A percentile compares a stretch with the other conserved stretches of the same genome.
Evolutionary conservation across 2,113 vertebrate genomes (phyloP).

Genomic region (Tachycineta bicolor): DNA sequence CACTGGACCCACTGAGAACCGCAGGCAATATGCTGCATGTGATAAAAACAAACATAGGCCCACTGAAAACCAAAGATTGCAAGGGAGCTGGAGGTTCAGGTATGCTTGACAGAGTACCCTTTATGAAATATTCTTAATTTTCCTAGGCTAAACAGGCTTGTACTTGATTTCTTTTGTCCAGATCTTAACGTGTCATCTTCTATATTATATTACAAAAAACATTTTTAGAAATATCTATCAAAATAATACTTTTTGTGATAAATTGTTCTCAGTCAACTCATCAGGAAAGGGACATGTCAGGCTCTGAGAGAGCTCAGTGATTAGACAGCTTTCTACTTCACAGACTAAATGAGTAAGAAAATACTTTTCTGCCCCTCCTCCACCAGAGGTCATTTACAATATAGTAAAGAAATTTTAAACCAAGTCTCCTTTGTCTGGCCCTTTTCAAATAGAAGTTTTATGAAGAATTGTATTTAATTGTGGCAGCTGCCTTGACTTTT

Average conservation of each 20-base stretch:
- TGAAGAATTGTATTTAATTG: neutral
- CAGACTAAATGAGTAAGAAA: neutral
- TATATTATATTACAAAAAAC: neutral
- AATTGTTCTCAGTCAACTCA: accelerated
- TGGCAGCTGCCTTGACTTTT: neutral
- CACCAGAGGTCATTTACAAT: neutral
- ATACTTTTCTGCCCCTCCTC: neutral
- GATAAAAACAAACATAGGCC: neutral
- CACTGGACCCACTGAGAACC: neutral
- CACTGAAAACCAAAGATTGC: neutral
- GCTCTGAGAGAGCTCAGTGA: neutral
- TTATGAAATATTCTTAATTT: neutral
- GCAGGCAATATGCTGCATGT: neutral
- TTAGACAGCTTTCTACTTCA: neutral
- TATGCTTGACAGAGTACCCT: accelerated
- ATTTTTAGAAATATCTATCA: neutral
- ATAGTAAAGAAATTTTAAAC: neutral
- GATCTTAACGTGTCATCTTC: neutral
- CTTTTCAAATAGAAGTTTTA: neutral
- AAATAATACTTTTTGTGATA: neutral
- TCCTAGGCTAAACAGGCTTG: neutral
- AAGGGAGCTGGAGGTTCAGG: neutral
- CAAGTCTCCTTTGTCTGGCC: neutral
- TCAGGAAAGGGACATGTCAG: accelerated
- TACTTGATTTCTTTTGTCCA: neutral